Percentiles rank a stretch among this genome's conserved stretches.
Conservation (phyloP, 2,113 vertebrate genomes). For the Cebus imitator region DNA sequence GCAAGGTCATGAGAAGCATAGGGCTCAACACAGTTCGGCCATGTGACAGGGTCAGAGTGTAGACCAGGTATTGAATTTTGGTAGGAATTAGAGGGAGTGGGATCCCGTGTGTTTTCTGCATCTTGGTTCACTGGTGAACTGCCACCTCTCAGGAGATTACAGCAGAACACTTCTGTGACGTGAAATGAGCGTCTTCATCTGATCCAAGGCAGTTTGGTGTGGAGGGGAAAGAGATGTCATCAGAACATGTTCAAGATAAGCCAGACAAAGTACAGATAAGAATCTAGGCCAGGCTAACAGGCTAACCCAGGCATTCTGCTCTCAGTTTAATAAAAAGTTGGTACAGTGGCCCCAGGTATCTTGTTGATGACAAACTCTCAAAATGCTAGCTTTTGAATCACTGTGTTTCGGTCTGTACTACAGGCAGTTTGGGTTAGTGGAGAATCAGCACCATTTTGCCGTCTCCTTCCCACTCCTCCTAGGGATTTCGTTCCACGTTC, state of each 20-base stretch:
- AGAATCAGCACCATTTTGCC: neutral
- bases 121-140: neutral
- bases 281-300: neutral
- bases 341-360: neutral
- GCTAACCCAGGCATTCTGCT: neutral
- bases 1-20: neutral
- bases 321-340: neutral
- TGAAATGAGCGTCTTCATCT: neutral
- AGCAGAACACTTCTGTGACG: neutral
- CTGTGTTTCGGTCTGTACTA: neutral
- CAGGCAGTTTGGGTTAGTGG: neutral
- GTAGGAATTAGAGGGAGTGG: neutral
- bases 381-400: neutral
- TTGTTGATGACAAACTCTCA: neutral
- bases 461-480: neutral
- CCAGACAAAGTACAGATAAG: neutral
- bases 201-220: neutral
- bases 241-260: neutral
- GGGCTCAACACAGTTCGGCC: neutral
- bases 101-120: neutral
- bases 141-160: neutral
- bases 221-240: neutral
- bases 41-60: neutral
- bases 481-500: neutral
- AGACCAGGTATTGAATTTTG: neutral